Base-by-base conservation (phyloP, 2,113 vertebrate genomes). In the Oryctolagus cuniculus region DNA sequence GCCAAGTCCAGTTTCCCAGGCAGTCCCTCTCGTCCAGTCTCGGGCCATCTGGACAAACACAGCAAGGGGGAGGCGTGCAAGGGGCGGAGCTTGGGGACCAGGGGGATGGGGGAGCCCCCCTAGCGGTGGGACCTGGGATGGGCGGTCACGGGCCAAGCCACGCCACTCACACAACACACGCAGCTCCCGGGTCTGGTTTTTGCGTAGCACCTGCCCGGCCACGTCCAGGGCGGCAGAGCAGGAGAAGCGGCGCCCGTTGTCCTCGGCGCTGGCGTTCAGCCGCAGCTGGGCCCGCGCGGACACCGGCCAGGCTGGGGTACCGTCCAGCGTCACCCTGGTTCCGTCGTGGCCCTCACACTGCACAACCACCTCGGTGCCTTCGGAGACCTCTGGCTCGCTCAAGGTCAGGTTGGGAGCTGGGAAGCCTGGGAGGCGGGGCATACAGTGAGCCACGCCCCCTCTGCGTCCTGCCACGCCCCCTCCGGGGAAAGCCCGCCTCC, bases 31-130 rank as follows among this genome's bases (percentile, higher is more conserved):
- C 17, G 0, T 97, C 34, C 10, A 98, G 90, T 16, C 55, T 67
- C 38, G 97, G 97, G 2, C 93, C 97, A 16, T 97, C 98, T 98
- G 83, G 72, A 96, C 64, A 92, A 69, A 87, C 55, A 90, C 3
- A 27, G 36, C 29, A 36, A 84, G 80, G n/a, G 44, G 44, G 6
- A 9, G 44, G 44, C 44, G 44, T 44, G 44, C 44, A 44, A 70
- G 19, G 5, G 11, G 11, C 0, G 13, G 17, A 38, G 27, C 10
- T 25, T 29, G 44, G 55, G 66, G 10, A 36, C 21, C 11, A 55
- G n/a, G 11, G 27, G 17, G 49, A 44, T 29, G 29, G 16, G 31
- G 58, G 3, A 4, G 19, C 25, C 55, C 4, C 5, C 10, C 2
- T 4, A 5, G 6, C 36, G 16, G 38, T 22, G 1, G 10, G 34